Evolutionary conservation across 92 coral and sea anemone genomes (phyloP), one percentile per base, ranked within the genome.

Genomic region (Chrysogorgia sp.): DNA sequence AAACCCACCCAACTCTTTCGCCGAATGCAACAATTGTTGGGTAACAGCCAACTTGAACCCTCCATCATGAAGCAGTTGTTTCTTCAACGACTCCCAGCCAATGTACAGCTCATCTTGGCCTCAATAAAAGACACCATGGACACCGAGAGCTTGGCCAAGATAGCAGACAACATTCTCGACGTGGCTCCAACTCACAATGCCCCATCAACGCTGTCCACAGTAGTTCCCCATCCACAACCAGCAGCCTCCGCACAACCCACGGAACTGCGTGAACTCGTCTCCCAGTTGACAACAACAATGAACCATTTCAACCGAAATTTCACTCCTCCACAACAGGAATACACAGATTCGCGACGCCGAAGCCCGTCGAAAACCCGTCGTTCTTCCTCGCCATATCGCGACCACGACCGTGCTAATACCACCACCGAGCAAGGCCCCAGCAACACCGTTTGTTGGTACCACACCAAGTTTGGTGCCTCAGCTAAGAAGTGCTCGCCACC

Each of bases 91-190:
- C 34, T 68, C 0, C 75, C 75, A 0, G 0, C 52, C 29, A 3
- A 37, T 5, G 37, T 68, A 30, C 75, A 68, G 3, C 58, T 50
- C 6, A 37, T 50, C 19, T 47, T 68, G 2, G 75, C 75, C 29
- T 26, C 34, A 7, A 50, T 28, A 2, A 53, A 53, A 53, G 60
- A 53, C 28, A 24, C 22, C 60, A 19, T 53, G 22, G 60, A 53
- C 17, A 53, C 17, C 22, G n/a, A 5, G 7, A 19, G 60, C 28
- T 24, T 53, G 23, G 60, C 28, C 6, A 53, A 53, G 23, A 6
- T 53, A 3, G 60, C 60, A 19, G 60, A 53, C 60, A 53, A 53
- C 23, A 24, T 53, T 53, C 28, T 53, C 7, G 60, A 53, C 4
- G 60, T 53, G 3, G 28, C 22, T 53, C 60, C 60, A 19, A 53